A percentile compares a stretch with the other conserved stretches of the same genome.
These are phyloP conservation scores for Procavia capensis DNA, from an alignment of 2,113 vertebrate species.

Conservation along the genomic window DNA sequence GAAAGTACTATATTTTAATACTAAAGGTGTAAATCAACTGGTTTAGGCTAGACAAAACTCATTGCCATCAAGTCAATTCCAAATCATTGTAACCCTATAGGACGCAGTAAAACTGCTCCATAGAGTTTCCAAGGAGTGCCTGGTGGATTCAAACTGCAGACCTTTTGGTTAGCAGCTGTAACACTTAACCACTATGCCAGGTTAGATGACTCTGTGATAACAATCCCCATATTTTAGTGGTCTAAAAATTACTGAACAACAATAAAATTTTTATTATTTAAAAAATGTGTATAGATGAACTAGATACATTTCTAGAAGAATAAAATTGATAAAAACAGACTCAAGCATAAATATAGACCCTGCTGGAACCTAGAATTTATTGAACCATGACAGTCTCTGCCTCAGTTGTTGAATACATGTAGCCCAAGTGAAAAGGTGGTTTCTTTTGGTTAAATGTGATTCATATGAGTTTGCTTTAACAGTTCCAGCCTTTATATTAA, in stretches of 20 bases:
- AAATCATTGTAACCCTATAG: no score
- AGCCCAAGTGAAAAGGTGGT: background rate
- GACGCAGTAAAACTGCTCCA: no score
- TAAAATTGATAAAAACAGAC: background rate
- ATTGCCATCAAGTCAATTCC: no score
- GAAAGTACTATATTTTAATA: background rate
- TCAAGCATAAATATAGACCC: background rate
- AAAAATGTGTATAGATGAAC: background rate
- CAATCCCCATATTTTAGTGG: background rate
- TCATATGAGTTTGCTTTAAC: background rate
- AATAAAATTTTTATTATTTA: no score
- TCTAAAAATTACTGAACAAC: background rate
- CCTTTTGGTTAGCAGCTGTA: no score
- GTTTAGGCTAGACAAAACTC: background rate
- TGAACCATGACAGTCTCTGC: background rate
- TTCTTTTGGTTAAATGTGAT: background rate
- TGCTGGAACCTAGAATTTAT: background rate
- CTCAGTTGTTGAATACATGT: background rate
- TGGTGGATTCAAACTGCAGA: no score
- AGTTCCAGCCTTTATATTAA: background rate
- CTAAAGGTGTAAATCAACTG: background rate
- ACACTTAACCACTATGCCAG: no score
- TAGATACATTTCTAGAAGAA: background rate
- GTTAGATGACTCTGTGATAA: no score
- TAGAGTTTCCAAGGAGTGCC: no score